Conservation (phyloP, 92 coral and sea anemone genomes). For the Porites rus region DNA sequence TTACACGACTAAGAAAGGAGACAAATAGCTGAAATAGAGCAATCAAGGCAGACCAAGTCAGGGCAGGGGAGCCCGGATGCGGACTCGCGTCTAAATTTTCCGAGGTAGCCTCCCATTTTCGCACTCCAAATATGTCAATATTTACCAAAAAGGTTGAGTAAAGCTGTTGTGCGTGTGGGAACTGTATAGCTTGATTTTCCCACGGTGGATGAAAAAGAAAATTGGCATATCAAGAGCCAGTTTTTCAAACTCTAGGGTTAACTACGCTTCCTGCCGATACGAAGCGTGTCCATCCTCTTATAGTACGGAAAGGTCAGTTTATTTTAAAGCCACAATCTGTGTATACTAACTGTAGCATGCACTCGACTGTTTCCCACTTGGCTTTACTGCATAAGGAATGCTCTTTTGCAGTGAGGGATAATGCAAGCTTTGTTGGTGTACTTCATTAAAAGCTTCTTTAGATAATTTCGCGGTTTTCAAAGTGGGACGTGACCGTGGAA, state of each 20-base stretch:
- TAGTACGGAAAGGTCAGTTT: slow-evolving; percentile 33
- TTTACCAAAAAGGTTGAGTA: slow-evolving; percentile 25
- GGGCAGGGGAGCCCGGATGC: background rate
- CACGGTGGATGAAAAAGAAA: slow-evolving; percentile 31
- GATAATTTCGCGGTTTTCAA: background rate
- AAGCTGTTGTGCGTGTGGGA: slow-evolving; percentile 51
- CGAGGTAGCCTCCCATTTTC: slow-evolving; percentile 35
- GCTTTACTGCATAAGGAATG: slow-evolving; percentile 9
- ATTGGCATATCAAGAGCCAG: slow-evolving; percentile 9
- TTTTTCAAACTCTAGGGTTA: background rate
- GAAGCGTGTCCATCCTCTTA: slow-evolving; percentile 13
- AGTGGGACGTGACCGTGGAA: slow-evolving; percentile 27
- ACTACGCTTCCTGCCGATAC: slow-evolving; percentile 2
- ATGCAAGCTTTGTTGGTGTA: slow-evolving; percentile 11
- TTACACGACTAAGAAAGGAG: slow-evolving; percentile 29
- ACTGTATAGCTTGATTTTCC: slow-evolving; percentile 40
- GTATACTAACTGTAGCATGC: background rate
- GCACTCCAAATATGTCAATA: slow-evolving; percentile 39
- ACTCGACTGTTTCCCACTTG: background rate
- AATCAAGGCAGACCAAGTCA: background rate
- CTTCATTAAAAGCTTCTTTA: background rate
- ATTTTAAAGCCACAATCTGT: slow-evolving; percentile 7
- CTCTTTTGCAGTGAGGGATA: background rate
- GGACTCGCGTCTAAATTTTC: slow-evolving; percentile 12
- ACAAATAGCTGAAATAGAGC: slow-evolving; percentile 29